A percentile compares a stretch with the other conserved stretches of the same genome.
Evolutionary conservation across 1,140 invertebrate species (phyloP).

Genomic region (Drosophila melanica): DNA sequence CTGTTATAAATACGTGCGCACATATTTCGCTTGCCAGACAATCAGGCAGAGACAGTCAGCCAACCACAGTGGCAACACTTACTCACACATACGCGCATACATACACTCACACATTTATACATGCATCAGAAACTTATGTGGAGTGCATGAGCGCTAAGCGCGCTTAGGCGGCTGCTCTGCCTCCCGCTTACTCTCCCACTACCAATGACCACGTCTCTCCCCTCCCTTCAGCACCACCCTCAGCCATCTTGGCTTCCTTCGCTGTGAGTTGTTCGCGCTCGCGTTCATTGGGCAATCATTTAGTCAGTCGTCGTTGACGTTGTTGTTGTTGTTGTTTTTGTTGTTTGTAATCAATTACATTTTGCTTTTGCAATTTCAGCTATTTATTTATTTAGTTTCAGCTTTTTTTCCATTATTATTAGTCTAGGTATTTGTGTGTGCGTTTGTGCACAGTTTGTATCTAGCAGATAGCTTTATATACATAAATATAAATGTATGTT

Average conservation of each 20-base stretch:
- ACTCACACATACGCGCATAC: slow-evolving; percentile 15
- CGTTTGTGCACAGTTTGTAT: slow-evolving; percentile 56
- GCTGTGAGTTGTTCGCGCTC: slow-evolving; percentile 49
- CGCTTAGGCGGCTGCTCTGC: slow-evolving; percentile 47
- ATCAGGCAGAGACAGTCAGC: slow-evolving; percentile 41
- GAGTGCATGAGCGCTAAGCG: slow-evolving; percentile 62
- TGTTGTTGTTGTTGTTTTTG: slow-evolving; percentile 59
- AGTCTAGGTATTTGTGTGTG: slow-evolving; percentile 52
- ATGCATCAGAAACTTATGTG: slow-evolving; percentile 66
- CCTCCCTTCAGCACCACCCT: background rate
- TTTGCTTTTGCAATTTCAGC: slow-evolving; percentile 80
- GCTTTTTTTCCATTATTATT: slow-evolving; percentile 75
- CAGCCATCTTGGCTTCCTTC: slow-evolving; percentile 27
- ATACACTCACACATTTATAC: slow-evolving; percentile 28
- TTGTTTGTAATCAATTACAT: slow-evolving; percentile 79
- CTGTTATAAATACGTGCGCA: slow-evolving; percentile 58
- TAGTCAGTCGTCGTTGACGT: slow-evolving; percentile 55
- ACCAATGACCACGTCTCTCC: slow-evolving; percentile 6
- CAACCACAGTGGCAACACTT: slow-evolving; percentile 44
- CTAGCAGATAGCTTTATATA: slow-evolving; percentile 63
- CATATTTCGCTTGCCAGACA: slow-evolving; percentile 55
- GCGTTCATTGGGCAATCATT: slow-evolving; percentile 78
- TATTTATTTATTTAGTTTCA: slow-evolving; percentile 82
- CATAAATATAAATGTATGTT: slow-evolving; percentile 1
- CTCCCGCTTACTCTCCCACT: slow-evolving; percentile 25